Conservation (phyloP, 2,113 vertebrate species). For the Sinosuthora webbiana region DNA sequence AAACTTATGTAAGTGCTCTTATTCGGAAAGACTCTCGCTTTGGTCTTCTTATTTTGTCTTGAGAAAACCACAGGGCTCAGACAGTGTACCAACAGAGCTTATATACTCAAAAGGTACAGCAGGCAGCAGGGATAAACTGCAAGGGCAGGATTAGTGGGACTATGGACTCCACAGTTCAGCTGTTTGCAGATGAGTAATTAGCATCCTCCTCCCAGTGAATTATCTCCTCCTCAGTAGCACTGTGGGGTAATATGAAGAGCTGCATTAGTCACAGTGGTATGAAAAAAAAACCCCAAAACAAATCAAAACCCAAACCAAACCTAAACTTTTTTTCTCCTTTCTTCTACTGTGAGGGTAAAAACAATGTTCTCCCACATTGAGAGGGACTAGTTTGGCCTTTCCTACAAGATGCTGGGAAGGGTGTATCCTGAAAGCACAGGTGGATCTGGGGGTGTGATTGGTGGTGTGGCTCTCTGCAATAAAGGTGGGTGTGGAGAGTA, state of each 20-base stretch:
- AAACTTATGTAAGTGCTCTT: conserved; percentile 29
- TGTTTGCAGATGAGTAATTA: conserved; percentile 18
- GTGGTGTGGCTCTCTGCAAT: not conserved
- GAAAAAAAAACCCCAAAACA: not conserved
- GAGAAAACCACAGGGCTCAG: not conserved
- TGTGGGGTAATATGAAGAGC: not conserved
- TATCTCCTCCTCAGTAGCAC: not conserved
- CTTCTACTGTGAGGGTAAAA: not conserved
- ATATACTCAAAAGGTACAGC: not conserved
- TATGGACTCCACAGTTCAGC: not conserved
- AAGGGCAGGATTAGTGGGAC: not conserved
- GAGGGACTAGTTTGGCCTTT: not conserved
- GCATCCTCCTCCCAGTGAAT: not conserved
- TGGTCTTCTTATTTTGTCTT: conserved; percentile 15
- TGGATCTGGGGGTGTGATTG: not conserved
- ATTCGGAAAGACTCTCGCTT: not conserved
- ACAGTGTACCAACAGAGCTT: not conserved
- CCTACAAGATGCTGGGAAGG: not conserved
- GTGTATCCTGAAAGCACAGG: not conserved
- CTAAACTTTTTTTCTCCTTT: not conserved
- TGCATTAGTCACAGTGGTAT: not conserved
- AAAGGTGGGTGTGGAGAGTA: not conserved
- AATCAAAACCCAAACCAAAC: not conserved
- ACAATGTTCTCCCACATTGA: rapidly evolving
- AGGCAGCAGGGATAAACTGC: not conserved